Conservation (phyloP, 2,113 vertebrate genomes). For the Formicarius rufipectus region DNA sequence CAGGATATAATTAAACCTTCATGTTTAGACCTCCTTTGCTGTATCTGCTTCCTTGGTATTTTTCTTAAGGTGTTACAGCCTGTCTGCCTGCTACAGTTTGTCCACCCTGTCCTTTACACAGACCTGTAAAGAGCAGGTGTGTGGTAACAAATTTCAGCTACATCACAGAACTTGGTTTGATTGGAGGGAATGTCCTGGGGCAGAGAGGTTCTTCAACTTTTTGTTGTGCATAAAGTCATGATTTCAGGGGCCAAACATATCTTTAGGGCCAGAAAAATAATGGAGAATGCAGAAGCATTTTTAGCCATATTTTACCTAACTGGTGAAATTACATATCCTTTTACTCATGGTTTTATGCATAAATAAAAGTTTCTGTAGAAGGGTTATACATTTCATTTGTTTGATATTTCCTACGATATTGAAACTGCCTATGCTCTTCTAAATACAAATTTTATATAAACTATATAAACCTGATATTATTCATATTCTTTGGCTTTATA, state of each 20-base stretch:
- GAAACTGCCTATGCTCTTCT: not conserved
- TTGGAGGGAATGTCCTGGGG: not conserved
- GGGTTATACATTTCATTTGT: not conserved
- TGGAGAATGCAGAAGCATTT: not conserved
- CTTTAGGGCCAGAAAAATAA: not conserved
- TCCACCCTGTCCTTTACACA: not conserved
- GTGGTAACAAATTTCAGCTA: not conserved
- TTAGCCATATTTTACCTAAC: not conserved
- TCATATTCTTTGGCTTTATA: not conserved
- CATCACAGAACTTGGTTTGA: not conserved
- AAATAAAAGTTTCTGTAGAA: not conserved
- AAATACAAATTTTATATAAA: not conserved
- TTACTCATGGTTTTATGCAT: not conserved
- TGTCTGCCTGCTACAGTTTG: not conserved
- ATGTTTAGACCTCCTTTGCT: not conserved
- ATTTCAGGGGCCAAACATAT: not conserved
- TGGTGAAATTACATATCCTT: not conserved
- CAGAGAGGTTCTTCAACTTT: not conserved
- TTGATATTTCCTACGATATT: not conserved
- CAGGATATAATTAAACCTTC: not conserved
- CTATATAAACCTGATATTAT: not conserved
- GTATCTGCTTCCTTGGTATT: not conserved
- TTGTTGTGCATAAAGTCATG: not conserved
- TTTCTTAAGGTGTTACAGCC: not conserved
- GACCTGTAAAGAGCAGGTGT: not conserved